Percentiles rank a stretch among this genome's conserved stretches.
Evolutionary conservation across 2,113 vertebrate genomes (phyloP).

Genomic region (Anarhynchus alexandrinus): DNA sequence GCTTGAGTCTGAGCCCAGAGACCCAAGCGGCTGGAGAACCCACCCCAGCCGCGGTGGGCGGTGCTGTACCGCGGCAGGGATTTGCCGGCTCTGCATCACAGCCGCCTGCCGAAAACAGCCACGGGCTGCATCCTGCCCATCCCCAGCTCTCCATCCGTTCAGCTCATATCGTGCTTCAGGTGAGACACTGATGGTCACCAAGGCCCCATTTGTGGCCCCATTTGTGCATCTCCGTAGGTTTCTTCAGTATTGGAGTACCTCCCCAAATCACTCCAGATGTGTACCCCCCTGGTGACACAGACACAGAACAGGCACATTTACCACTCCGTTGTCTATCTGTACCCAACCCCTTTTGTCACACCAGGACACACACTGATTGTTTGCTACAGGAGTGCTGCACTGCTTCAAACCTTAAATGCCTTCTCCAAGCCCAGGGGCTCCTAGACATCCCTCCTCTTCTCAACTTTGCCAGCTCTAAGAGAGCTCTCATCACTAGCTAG

Average conservation of each 20-base stretch:
- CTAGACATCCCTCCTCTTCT: background rate
- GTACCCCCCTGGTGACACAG: background rate
- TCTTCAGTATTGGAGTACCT: background rate
- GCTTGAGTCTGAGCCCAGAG: slow-evolving; percentile 73
- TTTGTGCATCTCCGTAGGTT: background rate
- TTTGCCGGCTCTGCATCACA: slow-evolving; percentile 39
- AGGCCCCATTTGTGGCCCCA: background rate
- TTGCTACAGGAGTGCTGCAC: background rate
- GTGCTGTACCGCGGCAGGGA: background rate
- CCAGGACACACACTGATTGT: background rate
- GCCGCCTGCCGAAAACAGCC: background rate
- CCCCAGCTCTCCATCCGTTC: background rate
- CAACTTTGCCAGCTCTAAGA: background rate
- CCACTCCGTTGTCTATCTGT: background rate
- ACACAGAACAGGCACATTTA: background rate
- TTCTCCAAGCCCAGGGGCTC: background rate
- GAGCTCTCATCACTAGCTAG: background rate
- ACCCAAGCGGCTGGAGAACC: slow-evolving; percentile 36
- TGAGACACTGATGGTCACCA: background rate
- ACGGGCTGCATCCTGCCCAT: background rate
- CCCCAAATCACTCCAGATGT: background rate
- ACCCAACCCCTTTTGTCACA: background rate
- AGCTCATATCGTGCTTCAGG: fast-evolving
- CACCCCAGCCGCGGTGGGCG: slow-evolving; percentile 22
- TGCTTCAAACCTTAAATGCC: background rate